Evolutionary conservation across 1,140 invertebrate genomes (phyloP).

Genomic region (Aporrectodea caliginosa): DNA sequence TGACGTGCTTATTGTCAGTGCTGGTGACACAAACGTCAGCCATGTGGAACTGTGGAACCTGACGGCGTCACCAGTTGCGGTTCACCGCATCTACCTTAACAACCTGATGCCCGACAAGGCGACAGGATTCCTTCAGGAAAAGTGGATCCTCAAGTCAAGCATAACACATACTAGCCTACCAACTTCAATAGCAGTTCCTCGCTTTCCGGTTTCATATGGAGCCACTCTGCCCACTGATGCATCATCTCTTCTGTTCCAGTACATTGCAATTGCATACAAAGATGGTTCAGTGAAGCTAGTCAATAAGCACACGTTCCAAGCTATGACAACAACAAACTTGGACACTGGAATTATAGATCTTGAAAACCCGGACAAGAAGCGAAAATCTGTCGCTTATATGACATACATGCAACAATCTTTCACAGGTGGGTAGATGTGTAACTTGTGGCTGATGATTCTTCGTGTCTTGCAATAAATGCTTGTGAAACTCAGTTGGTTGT

Average conservation of each 20-base stretch:
- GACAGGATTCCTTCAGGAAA: slow-evolving; percentile 61
- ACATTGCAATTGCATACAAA: slow-evolving; percentile 67
- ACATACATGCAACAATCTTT: slow-evolving; percentile 70
- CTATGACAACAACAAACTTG: slow-evolving; percentile 55
- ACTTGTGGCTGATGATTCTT: too few species aligned
- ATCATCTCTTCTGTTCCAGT: slow-evolving; percentile 62
- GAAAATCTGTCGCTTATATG: slow-evolving; percentile 57
- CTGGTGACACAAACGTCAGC: slow-evolving; percentile 59
- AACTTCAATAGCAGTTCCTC: slow-evolving; percentile 47
- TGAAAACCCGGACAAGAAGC: slow-evolving; percentile 61
- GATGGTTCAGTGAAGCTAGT: slow-evolving; percentile 74
- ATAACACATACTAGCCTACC: slow-evolving; percentile 44
- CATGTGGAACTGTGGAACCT: slow-evolving; percentile 82
- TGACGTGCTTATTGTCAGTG: slow-evolving; percentile 69
- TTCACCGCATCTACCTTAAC: slow-evolving; percentile 70
- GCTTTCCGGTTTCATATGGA: slow-evolving; percentile 42
- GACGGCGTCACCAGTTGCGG: slow-evolving; percentile 69
- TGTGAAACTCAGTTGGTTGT: too few species aligned
- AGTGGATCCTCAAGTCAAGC: slow-evolving; percentile 62
- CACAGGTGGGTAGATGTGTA: slow-evolving; percentile 61
- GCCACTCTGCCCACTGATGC: slow-evolving; percentile 67
- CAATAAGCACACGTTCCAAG: slow-evolving; percentile 70
- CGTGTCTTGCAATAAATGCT: too few species aligned
- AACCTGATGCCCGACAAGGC: slow-evolving; percentile 58
- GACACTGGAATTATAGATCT: slow-evolving; percentile 50